phyloP scores from a whole-genome alignment of 2,113 vertebrate species.

The Isurus oxyrinchus region DNA sequence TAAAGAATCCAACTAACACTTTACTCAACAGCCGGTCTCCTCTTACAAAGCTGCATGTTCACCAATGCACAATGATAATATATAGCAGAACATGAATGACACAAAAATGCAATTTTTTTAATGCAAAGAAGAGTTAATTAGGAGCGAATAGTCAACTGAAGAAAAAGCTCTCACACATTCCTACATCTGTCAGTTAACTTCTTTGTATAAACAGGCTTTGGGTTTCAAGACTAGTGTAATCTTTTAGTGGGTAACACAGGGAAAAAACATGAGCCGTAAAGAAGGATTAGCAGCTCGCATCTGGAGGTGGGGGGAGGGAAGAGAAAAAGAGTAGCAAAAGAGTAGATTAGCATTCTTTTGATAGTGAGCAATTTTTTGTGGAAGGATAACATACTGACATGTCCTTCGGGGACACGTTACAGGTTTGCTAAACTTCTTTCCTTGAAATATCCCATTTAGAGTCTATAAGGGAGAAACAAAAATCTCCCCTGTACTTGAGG shows the following conservation, averaged over 20 bases:
- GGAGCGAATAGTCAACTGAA: not conserved
- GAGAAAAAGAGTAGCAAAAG: not conserved
- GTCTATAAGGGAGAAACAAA: conserved; percentile 38
- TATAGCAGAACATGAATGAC: not conserved
- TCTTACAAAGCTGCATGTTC: not conserved
- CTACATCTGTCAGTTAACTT: not conserved
- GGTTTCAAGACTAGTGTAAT: conserved; percentile 38
- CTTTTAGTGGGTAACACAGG: conserved; percentile 14
- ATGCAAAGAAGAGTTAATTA: not conserved
- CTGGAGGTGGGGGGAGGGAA: not conserved
- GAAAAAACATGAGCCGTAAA: conserved; percentile 21
- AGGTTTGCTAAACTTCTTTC: conserved; percentile 41
- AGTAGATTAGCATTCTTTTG: conserved; percentile 32
- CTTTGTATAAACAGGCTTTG: conserved; percentile 15
- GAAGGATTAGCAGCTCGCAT: conserved; percentile 34
- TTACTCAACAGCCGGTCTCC: not conserved
- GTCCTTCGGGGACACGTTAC: conserved; percentile 42
- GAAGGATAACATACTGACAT: conserved; percentile 39
- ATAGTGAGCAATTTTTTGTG: conserved; percentile 38
- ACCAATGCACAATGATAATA: not conserved
- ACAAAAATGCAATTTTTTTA: not conserved
- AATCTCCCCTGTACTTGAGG: conserved; percentile 45
- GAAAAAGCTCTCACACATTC: not conserved
- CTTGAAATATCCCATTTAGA: conserved; percentile 48
- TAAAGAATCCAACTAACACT: not conserved